Conservation (phyloP, 2,888 invertebrate genomes). For the Phorcus lineatus region DNA sequence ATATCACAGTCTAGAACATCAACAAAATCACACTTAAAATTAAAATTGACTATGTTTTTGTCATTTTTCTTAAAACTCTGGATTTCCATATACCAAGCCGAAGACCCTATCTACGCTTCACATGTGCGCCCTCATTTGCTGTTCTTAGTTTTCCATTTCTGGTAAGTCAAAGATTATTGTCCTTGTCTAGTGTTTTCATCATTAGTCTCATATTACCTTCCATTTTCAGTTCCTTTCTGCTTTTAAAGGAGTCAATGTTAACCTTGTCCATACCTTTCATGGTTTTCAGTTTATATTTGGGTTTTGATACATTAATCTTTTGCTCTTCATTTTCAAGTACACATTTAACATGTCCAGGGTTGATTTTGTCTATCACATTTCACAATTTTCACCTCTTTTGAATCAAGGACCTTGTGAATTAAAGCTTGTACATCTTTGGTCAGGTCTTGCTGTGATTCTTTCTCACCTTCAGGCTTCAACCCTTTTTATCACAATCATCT, state of each 20-base stretch:
- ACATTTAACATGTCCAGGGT: not conserved
- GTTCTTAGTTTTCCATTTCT: not conserved
- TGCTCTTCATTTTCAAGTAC: not conserved
- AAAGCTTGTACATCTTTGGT: not conserved
- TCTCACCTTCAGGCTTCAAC: not conserved
- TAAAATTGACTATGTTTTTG: not conserved
- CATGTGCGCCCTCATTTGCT: not conserved
- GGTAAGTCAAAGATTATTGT: not conserved
- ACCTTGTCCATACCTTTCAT: not conserved
- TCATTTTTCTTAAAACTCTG: not conserved
- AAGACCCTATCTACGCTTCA: not conserved
- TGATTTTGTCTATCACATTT: not conserved
- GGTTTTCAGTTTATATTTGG: not conserved
- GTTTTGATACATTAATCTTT: not conserved
- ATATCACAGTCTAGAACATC: not conserved
- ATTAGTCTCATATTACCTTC: not conserved
- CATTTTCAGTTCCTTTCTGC: not conserved
- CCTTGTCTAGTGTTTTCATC: too few species aligned
- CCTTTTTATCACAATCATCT: not conserved
- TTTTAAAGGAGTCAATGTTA: not conserved
- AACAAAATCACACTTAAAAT: not conserved
- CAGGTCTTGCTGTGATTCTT: not conserved
- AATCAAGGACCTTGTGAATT: not conserved
- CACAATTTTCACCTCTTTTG: not conserved
- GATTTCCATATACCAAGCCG: too few species aligned